Evolutionary conservation across 1,140 invertebrate species (phyloP).

Genomic region (Micrasema minimum): DNA sequence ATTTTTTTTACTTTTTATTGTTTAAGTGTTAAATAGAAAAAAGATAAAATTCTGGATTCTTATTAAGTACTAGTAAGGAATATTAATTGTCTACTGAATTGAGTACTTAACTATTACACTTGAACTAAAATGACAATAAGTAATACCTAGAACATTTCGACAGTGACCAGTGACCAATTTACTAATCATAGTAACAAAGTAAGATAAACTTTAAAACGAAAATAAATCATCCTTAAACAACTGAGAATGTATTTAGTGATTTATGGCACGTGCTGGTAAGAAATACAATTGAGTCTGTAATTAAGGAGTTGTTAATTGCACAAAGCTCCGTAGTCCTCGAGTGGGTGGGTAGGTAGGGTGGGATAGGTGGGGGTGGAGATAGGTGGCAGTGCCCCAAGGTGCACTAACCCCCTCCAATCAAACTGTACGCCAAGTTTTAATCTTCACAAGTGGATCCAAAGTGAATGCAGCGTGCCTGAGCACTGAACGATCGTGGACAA

Average conservation of each 20-base stretch:
- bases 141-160: no score
- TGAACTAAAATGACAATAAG: no score
- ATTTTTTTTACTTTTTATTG: no score
- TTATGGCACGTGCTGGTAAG: background rate
- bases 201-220: background rate
- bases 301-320: constrained; percentile 12
- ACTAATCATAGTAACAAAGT: background rate
- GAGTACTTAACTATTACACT: no score
- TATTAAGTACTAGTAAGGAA: no score
- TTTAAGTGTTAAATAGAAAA: no score
- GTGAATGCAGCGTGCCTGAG: constrained; percentile 16
- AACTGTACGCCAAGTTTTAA: constrained; percentile 24
- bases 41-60: no score
- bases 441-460: constrained; percentile 23
- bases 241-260: background rate
- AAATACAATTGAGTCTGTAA: constrained; percentile 21
- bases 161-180: background rate
- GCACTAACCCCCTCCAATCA: background rate
- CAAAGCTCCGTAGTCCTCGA: constrained; percentile 13
- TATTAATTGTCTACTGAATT: no score
- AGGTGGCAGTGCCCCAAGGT: background rate
- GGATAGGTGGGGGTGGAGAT: background rate
- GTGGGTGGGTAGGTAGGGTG: background rate
- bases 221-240: background rate
- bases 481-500: background rate